Percentiles rank a stretch among this genome's conserved stretches.
These are phyloP conservation scores for Timandra comae DNA, from an alignment of 2,888 invertebrate genomes.

Conservation along the genomic window DNA sequence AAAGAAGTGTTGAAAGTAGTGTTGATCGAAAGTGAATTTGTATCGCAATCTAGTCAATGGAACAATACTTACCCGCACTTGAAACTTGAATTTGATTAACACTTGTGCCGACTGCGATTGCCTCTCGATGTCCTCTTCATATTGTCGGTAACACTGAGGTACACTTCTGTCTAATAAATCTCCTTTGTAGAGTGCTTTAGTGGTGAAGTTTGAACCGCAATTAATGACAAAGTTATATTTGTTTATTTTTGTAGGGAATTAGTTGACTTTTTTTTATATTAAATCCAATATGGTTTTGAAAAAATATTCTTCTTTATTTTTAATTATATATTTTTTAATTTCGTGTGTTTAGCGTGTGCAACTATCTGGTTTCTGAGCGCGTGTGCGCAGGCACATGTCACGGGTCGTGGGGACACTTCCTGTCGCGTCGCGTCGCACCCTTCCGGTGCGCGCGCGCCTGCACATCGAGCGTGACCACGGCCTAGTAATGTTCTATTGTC, in stretches of 20 bases:
- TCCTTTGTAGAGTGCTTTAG: too few relatives aligned
- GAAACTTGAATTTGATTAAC: conserved; percentile 15
- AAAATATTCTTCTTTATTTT: neutral
- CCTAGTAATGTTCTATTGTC: conserved; percentile 54
- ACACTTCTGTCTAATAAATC: conserved; percentile 31
- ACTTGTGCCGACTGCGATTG: conserved; percentile 37
- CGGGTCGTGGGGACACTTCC: conserved; percentile 62
- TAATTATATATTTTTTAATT: neutral
- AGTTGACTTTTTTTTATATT: too few relatives aligned
- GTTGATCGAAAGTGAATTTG: too few relatives aligned
- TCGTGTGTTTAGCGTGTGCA: conserved; percentile 43
- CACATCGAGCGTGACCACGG: conserved; percentile 55
- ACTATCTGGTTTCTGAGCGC: conserved; percentile 46
- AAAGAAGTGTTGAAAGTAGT: too few relatives aligned
- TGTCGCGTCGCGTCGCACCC: conserved; percentile 67
- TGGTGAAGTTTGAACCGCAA: too few relatives aligned
- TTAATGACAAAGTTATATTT: too few relatives aligned
- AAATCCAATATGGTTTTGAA: too few relatives aligned
- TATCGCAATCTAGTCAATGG: conserved; percentile 13
- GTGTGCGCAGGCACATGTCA: conserved; percentile 55
- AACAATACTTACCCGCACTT: neutral
- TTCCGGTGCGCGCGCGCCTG: conserved; percentile 63
- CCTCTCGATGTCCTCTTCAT: conserved; percentile 39
- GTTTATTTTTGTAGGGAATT: too few relatives aligned
- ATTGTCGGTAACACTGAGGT: conserved; percentile 24